A percentile compares a stretch with the other conserved stretches of the same genome.
phyloP scores from a whole-genome alignment of 2,888 invertebrate genomes.

The Melolontha melolontha region DNA sequence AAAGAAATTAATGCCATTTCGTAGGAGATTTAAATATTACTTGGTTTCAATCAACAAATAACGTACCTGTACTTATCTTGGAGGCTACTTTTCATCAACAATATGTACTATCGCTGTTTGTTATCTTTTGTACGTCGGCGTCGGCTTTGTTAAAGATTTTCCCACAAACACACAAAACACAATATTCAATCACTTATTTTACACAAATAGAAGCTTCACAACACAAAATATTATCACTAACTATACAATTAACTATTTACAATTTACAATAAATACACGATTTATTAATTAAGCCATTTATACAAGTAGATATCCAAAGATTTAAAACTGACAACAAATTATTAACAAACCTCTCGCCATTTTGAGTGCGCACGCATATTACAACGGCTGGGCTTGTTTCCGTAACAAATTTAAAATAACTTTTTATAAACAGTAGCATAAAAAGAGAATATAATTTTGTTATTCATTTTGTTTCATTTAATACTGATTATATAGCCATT shows the following conservation, averaged over 20 bases:
- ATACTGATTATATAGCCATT: too few relatives aligned
- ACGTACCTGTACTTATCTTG: conserved; percentile 61
- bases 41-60: conserved; percentile 36
- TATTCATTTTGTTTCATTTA: too few relatives aligned
- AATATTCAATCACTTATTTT: conserved; percentile 69
- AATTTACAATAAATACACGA: conserved; percentile 77
- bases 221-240: conserved; percentile 77
- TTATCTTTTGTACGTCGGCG: conserved; percentile 69
- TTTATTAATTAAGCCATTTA: conserved; percentile 76
- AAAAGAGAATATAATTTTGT: too few relatives aligned
- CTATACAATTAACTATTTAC: conserved; percentile 81
- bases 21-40: conserved; percentile 32
- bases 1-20: conserved; percentile 63
- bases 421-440: not conserved
- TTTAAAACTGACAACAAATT: conserved; percentile 65
- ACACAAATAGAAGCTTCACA: conserved; percentile 65
- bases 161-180: conserved; percentile 73
- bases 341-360: conserved; percentile 65
- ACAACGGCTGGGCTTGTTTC: conserved; percentile 46
- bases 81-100: conserved; percentile 60
- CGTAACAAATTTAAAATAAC: conserved; percentile 47
- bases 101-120: conserved; percentile 65
- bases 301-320: conserved; percentile 73
- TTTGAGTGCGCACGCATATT: conserved; percentile 60
- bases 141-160: conserved; percentile 70